Base-by-base conservation (phyloP, 1,140 invertebrate genomes). In the Stegodyphus mimosarum region DNA sequence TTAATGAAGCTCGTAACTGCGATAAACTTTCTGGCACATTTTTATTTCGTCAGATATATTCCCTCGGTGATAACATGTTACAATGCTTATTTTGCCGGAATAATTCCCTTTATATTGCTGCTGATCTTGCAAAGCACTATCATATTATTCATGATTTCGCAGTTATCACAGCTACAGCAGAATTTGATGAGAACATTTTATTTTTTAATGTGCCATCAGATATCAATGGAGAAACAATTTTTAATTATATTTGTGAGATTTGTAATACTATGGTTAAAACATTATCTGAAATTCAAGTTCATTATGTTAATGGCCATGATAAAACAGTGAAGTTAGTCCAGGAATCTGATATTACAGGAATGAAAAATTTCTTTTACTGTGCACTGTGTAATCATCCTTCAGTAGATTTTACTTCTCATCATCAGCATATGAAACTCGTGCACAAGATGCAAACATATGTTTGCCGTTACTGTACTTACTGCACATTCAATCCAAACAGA, bases 71-170 rank as follows among this genome's bases (percentile, higher is more conserved):
- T 13, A 67, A 73, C 13, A 87, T 71, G 48, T 87, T 88, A 51
- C 72, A 83, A 10, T 89, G 88, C 80, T 70, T 88, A 49, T 88
- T 89, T 55, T 89, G 88, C 67, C 64, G 84, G 48, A 86, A 88
- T n/a, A 88, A 88, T 74, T 81, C 87, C 13, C 77, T 88, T 17
- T 70, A 78, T 3, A 87, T 87, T 84, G 81, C 87, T 17, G 80
- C 86, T 15, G 89, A 89, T 80, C 83, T 88, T 18, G 88, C 89
- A 71, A 89, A 88, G 52, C 88, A 89, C 77, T 89, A 89, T 78
- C 88, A 88, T 69, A 69, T 87, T 17, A 83, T 88, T 11, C 88
- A 89, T 75, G 88, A 89, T 73, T 71, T 89, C 11, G 73, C 83
- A 11, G 87, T 88, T 18, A 83, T 88, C 11, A 85, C 79, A 18